These are phyloP conservation scores for Pandemis heparana DNA, from an alignment of 2,888 invertebrate species.

Conservation along the genomic window DNA sequence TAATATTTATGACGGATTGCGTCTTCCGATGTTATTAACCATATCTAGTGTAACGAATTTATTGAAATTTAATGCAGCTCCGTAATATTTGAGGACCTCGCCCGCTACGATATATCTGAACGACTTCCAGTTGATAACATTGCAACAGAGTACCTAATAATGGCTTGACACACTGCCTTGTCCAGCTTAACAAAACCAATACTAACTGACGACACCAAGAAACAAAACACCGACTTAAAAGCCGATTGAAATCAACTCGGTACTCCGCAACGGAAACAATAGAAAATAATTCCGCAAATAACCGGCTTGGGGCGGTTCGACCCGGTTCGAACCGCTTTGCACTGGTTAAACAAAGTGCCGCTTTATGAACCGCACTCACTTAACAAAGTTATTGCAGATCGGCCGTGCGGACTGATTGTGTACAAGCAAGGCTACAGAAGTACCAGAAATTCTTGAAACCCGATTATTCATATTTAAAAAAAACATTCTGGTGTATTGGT, in stretches of 20 bases:
- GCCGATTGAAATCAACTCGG: conserved; percentile 42
- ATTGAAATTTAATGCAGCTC: no score
- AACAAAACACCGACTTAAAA: background rate
- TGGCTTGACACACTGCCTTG: background rate
- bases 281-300: conserved; percentile 46
- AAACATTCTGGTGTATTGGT: no score
- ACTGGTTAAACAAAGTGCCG: conserved; percentile 50
- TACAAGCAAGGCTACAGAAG: background rate
- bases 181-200: background rate
- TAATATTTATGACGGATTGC: no score
- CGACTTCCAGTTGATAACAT: background rate
- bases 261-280: conserved; percentile 48
- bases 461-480: no score
- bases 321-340: conserved; percentile 21
- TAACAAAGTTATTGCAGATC: conserved; percentile 50
- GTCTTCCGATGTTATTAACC: no score
- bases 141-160: background rate
- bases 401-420: conserved; percentile 32
- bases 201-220: background rate
- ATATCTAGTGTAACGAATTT: no score
- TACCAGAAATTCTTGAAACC: no score
- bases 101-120: no score
- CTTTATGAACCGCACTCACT: conserved; percentile 44
- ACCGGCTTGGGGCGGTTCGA: conserved; percentile 15
- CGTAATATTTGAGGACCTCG: no score